Evolutionary conservation across 2,888 invertebrate species (phyloP).

Genomic region (Apamea epomidion): DNA sequence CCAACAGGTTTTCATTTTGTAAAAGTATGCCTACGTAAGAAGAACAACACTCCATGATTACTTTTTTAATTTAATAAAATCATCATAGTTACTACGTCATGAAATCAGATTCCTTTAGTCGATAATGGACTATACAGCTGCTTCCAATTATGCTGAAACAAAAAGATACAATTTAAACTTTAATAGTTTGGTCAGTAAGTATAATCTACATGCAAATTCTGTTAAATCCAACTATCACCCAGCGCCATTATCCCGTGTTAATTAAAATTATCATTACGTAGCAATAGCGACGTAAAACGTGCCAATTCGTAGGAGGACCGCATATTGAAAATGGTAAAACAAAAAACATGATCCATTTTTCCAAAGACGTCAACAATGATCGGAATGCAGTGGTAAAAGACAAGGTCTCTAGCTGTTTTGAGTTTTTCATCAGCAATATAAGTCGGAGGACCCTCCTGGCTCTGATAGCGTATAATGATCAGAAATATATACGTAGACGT

Average conservation of each 20-base stretch:
- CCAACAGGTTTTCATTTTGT: background rate
- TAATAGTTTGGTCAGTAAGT: background rate
- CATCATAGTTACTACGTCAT: too few relatives aligned
- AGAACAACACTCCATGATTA: background rate
- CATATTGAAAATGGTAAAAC: background rate
- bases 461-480: background rate
- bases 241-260: background rate
- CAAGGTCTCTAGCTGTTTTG: background rate
- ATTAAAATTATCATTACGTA: slow-evolving; percentile 9
- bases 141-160: slow-evolving; percentile 13
- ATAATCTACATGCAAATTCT: background rate
- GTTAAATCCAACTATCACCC: background rate
- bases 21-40: background rate
- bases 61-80: background rate
- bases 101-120: background rate
- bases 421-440: background rate
- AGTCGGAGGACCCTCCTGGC: background rate
- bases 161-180: background rate
- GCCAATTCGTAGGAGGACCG: too few relatives aligned
- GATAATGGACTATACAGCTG: background rate
- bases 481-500: background rate
- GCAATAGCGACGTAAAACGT: background rate
- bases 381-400: background rate
- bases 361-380: background rate
- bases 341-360: background rate